phyloP scores from a whole-genome alignment of 2,888 invertebrate genomes.

The Rhaphigaster nebulosa region DNA sequence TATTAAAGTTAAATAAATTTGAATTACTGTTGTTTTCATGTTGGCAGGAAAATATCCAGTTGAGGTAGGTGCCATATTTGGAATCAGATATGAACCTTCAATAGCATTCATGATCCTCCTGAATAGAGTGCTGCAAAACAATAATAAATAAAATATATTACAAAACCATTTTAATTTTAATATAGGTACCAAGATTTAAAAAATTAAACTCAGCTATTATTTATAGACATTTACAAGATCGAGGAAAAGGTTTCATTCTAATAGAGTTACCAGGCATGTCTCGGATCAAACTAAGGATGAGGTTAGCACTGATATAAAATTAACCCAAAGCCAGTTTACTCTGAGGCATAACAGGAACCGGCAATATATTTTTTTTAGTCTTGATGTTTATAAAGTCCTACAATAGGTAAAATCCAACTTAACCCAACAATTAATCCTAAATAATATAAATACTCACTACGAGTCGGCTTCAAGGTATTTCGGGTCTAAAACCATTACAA shows the following conservation, averaged over 20 bases:
- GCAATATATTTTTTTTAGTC: neutral
- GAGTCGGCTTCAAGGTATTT: conserved; percentile 83
- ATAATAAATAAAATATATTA: conserved; percentile 1
- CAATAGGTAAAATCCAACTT: conserved; percentile 5
- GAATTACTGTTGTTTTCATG: conserved; percentile 68
- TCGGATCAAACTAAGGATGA: neutral
- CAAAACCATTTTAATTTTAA: conserved; percentile 60
- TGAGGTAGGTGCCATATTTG: conserved; percentile 72
- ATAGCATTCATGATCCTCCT: conserved; percentile 76
- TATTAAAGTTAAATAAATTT: too few relatives aligned
- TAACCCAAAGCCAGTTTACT: neutral
- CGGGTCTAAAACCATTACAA: conserved; percentile 78
- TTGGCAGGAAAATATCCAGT: conserved; percentile 71
- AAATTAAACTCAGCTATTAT: neutral
- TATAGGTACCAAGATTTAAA: neutral
- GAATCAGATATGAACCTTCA: conserved; percentile 76
- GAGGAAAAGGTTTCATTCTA: neutral
- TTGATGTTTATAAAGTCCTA: neutral
- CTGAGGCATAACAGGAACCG: neutral
- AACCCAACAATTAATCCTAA: neutral
- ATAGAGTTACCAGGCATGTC: neutral
- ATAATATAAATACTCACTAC: conserved; percentile 75
- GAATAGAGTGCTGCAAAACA: conserved; percentile 73
- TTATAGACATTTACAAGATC: neutral
- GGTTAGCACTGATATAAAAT: neutral